These are phyloP conservation scores for Ornithorhynchus anatinus DNA, from an alignment of 2,113 vertebrate species.

Conservation along the genomic window DNA sequence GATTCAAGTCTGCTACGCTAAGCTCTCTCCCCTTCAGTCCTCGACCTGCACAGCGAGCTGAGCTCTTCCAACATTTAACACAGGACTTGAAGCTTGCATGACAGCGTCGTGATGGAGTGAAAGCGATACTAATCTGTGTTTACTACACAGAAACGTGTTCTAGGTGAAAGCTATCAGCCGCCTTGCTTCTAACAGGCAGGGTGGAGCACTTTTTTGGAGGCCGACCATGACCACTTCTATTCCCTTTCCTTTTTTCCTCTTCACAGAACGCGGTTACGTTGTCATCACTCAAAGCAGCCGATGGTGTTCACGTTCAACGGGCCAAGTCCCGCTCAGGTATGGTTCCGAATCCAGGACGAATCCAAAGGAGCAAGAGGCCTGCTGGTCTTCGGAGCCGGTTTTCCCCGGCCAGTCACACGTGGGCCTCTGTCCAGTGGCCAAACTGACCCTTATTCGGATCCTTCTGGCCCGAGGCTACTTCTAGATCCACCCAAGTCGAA, in stretches of 20 bases:
- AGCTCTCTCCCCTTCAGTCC: conserved; percentile 64
- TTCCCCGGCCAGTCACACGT: no score
- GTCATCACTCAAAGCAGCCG: conserved; percentile 47
- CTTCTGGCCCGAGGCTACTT: no score
- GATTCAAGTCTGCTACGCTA: conserved; percentile 53
- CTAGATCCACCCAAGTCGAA: no score
- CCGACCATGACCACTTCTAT: conserved; percentile 55
- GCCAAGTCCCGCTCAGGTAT: conserved; percentile 74
- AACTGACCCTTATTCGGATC: no score
- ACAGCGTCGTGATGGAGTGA: conserved; percentile 49
- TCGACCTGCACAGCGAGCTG: conserved; percentile 30
- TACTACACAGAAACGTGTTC: conserved; percentile 29
- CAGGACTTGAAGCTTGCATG: conserved; percentile 70
- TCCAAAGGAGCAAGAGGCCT: no score
- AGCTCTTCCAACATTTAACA: conserved; percentile 60
- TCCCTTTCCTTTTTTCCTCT: conserved; percentile 58
- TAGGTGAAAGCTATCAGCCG: conserved; percentile 5
- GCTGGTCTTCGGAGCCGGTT: no score
- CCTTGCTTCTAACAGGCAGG: background rate
- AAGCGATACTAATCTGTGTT: conserved; percentile 63
- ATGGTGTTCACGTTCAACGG: conserved; percentile 82
- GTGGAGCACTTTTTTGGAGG: background rate
- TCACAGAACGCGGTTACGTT: conserved; percentile 72
- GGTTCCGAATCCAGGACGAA: conserved; percentile 18
- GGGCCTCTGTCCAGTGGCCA: no score